A percentile compares a stretch with the other conserved stretches of the same genome.
Conservation (phyloP, 2,797 vertebrate genomes). For the Peromyscus nudipes region DNA sequence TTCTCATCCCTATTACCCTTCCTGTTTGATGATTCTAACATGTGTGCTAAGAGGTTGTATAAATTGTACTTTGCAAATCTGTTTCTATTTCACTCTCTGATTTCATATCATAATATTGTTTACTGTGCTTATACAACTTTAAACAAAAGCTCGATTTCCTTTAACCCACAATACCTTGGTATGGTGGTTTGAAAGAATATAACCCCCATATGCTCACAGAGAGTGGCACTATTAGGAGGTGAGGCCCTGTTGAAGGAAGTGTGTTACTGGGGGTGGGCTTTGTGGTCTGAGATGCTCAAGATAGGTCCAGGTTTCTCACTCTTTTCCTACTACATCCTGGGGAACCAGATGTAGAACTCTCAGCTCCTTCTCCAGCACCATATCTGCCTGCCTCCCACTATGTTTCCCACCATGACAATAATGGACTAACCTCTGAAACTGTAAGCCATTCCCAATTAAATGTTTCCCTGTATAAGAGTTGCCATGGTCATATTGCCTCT, state of each 20-base stretch:
- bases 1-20: not conserved
- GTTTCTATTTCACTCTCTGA: not conserved
- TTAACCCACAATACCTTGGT: not conserved
- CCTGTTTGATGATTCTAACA: not conserved
- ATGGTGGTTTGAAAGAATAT: not conserved
- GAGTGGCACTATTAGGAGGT: not conserved
- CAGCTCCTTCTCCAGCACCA: not conserved
- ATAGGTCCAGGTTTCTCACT: not conserved
- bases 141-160: not conserved
- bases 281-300: not conserved
- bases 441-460: not conserved
- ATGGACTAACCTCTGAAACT: not conserved
- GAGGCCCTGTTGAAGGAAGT: not conserved
- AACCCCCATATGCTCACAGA: not conserved
- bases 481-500: not conserved
- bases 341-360: not conserved
- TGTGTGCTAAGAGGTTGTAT: not conserved
- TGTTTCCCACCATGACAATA: not conserved
- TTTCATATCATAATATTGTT: not conserved
- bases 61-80: not conserved
- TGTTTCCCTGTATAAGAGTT: not conserved
- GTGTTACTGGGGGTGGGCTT: not conserved
- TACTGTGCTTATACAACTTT: not conserved
- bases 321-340: not conserved
- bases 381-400: not conserved